phyloP scores from a whole-genome alignment of 2,113 vertebrate species.

The Myanophis thanlyinensis region DNA sequence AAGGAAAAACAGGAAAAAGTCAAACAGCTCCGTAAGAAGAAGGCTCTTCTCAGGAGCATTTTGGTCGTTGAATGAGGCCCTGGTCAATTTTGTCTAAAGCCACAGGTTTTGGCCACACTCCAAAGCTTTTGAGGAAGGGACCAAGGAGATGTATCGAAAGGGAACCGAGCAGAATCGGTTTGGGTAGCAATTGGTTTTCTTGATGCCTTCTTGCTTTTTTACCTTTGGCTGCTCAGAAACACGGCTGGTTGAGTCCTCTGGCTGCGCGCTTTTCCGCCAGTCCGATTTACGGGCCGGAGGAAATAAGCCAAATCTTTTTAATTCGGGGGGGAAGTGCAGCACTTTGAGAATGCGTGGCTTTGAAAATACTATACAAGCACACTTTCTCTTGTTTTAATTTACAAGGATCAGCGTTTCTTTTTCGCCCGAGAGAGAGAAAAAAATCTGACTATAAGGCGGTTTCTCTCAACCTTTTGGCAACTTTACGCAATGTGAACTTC shows the following conservation, averaged over 20 bases:
- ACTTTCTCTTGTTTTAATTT: not conserved
- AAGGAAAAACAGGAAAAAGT: not conserved
- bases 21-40: not conserved
- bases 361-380: not conserved
- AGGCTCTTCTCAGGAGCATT: not conserved
- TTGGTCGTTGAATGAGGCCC: not conserved
- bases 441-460: not conserved
- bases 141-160: not conserved
- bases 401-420: not conserved
- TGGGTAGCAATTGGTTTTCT: not conserved
- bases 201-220: not conserved
- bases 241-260: not conserved
- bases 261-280: not conserved
- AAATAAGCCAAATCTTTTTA: not conserved
- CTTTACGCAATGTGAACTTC: not conserved
- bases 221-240: not conserved
- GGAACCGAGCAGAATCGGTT: not conserved
- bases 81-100: not conserved
- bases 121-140: not conserved
- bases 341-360: not conserved
- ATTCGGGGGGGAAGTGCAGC: not conserved
- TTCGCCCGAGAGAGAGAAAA: not conserved
- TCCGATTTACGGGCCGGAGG: not conserved
- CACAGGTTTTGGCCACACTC: not conserved
- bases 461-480: not conserved